Conservation (phyloP, 2,888 invertebrate genomes). For the Endotricha flammealis region DNA sequence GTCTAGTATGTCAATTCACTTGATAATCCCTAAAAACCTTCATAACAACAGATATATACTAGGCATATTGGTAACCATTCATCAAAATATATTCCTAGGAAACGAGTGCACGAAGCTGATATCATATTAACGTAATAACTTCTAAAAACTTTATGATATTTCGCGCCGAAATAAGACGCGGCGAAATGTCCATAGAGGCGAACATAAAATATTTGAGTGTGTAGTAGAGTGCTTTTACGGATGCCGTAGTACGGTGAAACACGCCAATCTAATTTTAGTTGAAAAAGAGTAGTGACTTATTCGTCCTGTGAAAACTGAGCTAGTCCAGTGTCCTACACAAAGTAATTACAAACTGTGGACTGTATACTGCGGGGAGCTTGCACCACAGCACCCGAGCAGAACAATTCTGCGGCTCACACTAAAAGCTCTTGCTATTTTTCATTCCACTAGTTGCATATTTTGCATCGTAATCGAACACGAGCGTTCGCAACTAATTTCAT, state of each 20-base stretch:
- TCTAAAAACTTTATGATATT: slow-evolving; percentile 11
- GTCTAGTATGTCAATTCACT: too few species aligned
- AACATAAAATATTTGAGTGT: slow-evolving; percentile 9
- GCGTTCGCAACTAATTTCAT: slow-evolving; percentile 7
- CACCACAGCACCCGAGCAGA: slow-evolving; percentile 2
- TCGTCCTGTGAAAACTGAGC: slow-evolving; percentile 4
- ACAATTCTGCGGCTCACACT: slow-evolving; percentile 6
- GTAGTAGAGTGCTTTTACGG: slow-evolving; percentile 9
- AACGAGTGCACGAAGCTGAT: slow-evolving; percentile 3
- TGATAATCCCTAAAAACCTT: too few species aligned
- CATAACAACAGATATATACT: too few species aligned
- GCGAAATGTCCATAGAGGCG: slow-evolving; percentile 2
- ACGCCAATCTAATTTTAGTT: slow-evolving; percentile 8
- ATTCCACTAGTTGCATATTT: slow-evolving; percentile 8
- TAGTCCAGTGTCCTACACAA: slow-evolving; percentile 1
- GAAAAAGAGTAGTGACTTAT: slow-evolving; percentile 9
- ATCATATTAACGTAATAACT: slow-evolving; percentile 7
- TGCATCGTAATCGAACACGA: slow-evolving; percentile 12
- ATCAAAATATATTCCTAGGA: background rate
- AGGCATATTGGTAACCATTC: too few species aligned
- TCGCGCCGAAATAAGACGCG: slow-evolving; percentile 3
- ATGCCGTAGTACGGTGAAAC: background rate
- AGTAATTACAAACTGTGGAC: slow-evolving; percentile 10
- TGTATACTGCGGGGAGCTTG: slow-evolving; percentile 1
- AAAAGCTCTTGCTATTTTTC: slow-evolving; percentile 7